Evolutionary conservation across 2,888 invertebrate species (phyloP), one percentile per base, ranked within the genome.

Genomic region (Coremacera marginata): DNA sequence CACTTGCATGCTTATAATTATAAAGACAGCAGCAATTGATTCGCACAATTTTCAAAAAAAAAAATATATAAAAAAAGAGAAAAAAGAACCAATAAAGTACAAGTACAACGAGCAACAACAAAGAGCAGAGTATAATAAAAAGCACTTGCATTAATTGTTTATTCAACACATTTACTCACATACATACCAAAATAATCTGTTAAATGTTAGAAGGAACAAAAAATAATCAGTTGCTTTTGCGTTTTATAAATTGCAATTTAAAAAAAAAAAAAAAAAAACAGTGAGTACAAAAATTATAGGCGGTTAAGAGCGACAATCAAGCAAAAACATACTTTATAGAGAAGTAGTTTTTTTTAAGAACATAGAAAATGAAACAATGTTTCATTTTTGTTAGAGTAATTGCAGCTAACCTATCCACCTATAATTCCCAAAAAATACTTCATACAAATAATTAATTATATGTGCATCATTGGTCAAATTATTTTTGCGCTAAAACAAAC

Each of bases 241-340:
- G 68, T 68, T 68, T 68, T 16, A 68, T 27, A 68, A 68, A 51
- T 68, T 51, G 27, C 16, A 22, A 22, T 68, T 27, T 22, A 27
- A 68, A 22, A 34, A 49, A 49, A 68, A 51, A n/a, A 51, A 49
- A 51, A 25, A n/a, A n/a, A n/a, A n/a, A n/a, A n/a, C n/a, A n/a
- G n/a, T n/a, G 22, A 44, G 25, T 51, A 11, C 16, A 51, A 25
- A 25, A 68, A 25, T 14, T 68, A 19, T 11, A 67, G 27, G 7
- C 16, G 34, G 44, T 11, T 37, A 37, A 11, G 19, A 37, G 14
- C 67, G 67, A 34, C 34, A 14, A 22, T 3, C 11, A 16, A 44
- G 14, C 44, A 11, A 14, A 11, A 44, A 7, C 1, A 44, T 1
- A 44, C 14, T 44, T 44, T 11, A 44, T 11, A 44, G 14, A 11